Percentiles rank a stretch among this genome's conserved stretches.
phyloP scores from a whole-genome alignment of 1,140 invertebrate genomes.

The Paralvinella palmiformis region DNA sequence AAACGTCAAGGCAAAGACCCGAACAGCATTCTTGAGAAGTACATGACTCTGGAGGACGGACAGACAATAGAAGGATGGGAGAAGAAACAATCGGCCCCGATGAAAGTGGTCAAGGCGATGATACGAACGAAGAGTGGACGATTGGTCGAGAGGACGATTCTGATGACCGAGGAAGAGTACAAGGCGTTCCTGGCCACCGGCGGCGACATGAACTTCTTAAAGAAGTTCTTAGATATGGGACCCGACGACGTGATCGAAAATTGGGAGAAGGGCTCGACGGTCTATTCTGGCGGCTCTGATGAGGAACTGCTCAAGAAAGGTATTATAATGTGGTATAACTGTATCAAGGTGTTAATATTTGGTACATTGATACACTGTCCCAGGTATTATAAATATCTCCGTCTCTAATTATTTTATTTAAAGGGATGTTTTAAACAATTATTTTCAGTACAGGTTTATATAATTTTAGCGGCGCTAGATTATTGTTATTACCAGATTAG shows the following conservation, averaged over 20 bases:
- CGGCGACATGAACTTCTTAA: constrained; percentile 42
- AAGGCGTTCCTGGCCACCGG: constrained; percentile 38
- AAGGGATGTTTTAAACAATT: no score
- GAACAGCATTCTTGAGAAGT: constrained; percentile 37
- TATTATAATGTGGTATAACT: no score
- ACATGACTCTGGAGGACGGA: constrained; percentile 34
- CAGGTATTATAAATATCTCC: no score
- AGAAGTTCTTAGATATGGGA: constrained; percentile 40
- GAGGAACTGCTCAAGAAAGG: constrained; percentile 38
- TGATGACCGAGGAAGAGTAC: constrained; percentile 48
- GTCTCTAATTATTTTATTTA: no score
- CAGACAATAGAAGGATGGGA: constrained; percentile 40
- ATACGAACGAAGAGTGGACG: constrained; percentile 44
- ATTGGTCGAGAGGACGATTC: constrained; percentile 42
- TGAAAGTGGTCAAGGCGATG: constrained; percentile 25
- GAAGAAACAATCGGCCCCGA: constrained; percentile 31
- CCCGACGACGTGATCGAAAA: constrained; percentile 44
- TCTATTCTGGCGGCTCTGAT: constrained; percentile 35
- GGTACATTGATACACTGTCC: no score
- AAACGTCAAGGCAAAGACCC: constrained; percentile 33
- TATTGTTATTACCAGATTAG: no score
- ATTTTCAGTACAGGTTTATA: no score
- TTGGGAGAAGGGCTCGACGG: constrained; percentile 47
- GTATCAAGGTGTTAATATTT: no score
- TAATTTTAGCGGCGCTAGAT: no score